Evolutionary conservation across 2,797 vertebrate species (phyloP).

Genomic region (Trichosurus vulpecula): DNA sequence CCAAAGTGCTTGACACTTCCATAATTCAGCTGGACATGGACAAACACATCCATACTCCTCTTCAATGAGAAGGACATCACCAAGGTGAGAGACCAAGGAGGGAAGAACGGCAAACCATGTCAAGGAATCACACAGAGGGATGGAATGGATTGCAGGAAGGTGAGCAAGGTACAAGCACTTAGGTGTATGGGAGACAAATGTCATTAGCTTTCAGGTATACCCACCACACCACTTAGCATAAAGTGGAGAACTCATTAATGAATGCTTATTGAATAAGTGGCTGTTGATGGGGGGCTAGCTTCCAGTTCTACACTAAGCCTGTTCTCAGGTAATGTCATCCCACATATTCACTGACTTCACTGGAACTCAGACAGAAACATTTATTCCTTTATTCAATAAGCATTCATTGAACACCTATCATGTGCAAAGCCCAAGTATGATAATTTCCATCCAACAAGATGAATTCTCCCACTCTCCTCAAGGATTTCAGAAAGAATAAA

Average conservation of each 20-base stretch:
- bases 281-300: not conserved
- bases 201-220: not conserved
- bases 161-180: not conserved
- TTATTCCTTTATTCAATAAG: not conserved
- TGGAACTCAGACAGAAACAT: not conserved
- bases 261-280: not conserved
- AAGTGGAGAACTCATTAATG: not conserved
- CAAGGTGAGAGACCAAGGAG: constrained; percentile 23
- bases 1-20: not conserved
- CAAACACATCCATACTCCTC: not conserved
- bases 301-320: not conserved
- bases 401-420: not conserved
- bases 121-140: not conserved
- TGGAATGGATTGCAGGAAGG: not conserved
- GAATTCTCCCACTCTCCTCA: not conserved
- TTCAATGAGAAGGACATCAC: constrained; percentile 22
- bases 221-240: not conserved
- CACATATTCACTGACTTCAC: not conserved
- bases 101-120: not conserved
- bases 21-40: constrained; percentile 45
- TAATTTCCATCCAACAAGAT: not conserved
- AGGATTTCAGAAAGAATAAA: not conserved
- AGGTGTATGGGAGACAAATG: not conserved
- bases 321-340: not conserved
- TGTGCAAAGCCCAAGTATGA: not conserved